Conservation (phyloP, 2,113 vertebrate species). For the Cololabis saira region DNA sequence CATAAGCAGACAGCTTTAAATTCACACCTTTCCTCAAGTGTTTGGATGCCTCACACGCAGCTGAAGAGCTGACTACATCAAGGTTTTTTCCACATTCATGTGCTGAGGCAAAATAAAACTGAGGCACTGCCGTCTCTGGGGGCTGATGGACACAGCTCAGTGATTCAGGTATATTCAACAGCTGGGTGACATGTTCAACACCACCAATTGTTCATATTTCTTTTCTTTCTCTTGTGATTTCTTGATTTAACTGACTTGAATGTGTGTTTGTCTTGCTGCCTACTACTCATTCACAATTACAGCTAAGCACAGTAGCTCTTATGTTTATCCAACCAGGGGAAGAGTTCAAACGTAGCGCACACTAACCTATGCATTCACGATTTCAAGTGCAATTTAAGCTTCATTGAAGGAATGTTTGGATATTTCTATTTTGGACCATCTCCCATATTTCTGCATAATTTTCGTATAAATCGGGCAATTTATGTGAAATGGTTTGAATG, state of each 20-base stretch:
- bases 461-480: slow-evolving; percentile 17
- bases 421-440: slow-evolving; percentile 9
- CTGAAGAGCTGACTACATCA: slow-evolving; percentile 12
- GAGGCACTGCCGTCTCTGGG: slow-evolving; percentile 26
- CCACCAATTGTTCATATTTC: slow-evolving; percentile 1
- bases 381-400: slow-evolving; percentile 34
- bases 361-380: slow-evolving; percentile 5
- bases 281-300: background rate
- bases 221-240: slow-evolving; percentile 1
- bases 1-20: slow-evolving; percentile 40
- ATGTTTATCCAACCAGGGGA: slow-evolving; percentile 10
- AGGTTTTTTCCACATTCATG: slow-evolving; percentile 5
- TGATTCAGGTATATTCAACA: slow-evolving; percentile 51
- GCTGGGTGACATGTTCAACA: slow-evolving; percentile 23
- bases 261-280: background rate
- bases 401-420: slow-evolving; percentile 21
- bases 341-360: slow-evolving; percentile 13
- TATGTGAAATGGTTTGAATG: background rate
- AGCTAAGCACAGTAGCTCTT: slow-evolving; percentile 14
- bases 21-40: slow-evolving; percentile 31
- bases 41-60: slow-evolving; percentile 28
- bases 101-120: slow-evolving; percentile 19
- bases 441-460: slow-evolving; percentile 33
- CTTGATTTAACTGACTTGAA: slow-evolving; percentile 4
- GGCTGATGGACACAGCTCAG: slow-evolving; percentile 39